phyloP scores from a whole-genome alignment of 2,113 vertebrate genomes.

The Gymnorhina tibicen region DNA sequence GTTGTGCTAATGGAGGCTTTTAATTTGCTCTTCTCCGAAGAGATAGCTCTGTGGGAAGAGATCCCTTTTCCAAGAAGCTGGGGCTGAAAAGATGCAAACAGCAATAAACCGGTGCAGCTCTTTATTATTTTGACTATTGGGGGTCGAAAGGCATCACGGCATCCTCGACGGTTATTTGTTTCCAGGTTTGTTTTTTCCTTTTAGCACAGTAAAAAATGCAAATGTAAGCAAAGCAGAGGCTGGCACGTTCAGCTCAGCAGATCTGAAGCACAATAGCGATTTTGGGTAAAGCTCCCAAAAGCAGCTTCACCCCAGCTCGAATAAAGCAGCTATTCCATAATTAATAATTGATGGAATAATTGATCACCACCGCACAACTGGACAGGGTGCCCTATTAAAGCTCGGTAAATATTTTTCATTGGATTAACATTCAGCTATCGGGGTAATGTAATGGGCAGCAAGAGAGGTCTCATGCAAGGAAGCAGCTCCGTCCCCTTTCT shows the following conservation, averaged over 20 bases:
- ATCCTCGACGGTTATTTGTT: constrained; percentile 38
- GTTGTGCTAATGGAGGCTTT: constrained; percentile 72
- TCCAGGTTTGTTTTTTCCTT: not conserved
- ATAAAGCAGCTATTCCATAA: constrained; percentile 57
- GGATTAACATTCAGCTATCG: not conserved
- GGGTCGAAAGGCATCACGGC: constrained; percentile 4
- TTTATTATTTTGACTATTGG: constrained; percentile 52
- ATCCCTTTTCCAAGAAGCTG: constrained; percentile 51
- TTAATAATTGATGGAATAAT: constrained; percentile 52
- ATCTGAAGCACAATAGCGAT: constrained; percentile 52
- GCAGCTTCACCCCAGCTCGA: constrained; percentile 28
- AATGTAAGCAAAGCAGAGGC: constrained; percentile 75
- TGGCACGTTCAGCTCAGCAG: constrained; percentile 58
- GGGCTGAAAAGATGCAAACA: constrained; percentile 48
- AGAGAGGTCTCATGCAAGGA: not conserved
- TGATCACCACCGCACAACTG: constrained; percentile 8
- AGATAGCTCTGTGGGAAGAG: constrained; percentile 52
- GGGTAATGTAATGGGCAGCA: not conserved
- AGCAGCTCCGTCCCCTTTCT: not conserved
- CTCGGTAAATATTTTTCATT: not conserved
- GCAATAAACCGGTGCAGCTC: constrained; percentile 26
- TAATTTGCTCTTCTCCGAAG: constrained; percentile 72
- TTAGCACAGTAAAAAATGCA: constrained; percentile 74
- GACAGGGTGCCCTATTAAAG: not conserved
- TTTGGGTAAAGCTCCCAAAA: constrained; percentile 57